Evolutionary conservation across 2,797 vertebrate species (phyloP).

Genomic region (Dicrostonyx torquatus): DNA sequence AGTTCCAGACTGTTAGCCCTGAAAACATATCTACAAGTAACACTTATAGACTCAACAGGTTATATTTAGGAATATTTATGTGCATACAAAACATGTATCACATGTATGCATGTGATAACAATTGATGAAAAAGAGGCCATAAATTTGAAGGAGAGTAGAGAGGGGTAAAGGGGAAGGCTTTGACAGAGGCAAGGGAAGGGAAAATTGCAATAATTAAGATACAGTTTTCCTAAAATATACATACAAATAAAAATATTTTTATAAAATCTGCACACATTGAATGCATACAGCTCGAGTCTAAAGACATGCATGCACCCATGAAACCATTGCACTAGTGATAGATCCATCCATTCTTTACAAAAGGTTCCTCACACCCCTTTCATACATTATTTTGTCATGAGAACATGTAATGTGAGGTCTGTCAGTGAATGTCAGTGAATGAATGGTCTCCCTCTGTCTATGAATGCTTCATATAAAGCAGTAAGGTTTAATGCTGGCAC

Average conservation of each 20-base stretch:
- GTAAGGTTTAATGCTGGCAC: neutral
- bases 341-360: neutral
- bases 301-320: neutral
- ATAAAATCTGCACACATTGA: neutral
- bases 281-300: neutral
- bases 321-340: neutral
- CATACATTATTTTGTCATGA: neutral
- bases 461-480: neutral
- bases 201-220: neutral
- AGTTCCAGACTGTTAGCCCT: neutral
- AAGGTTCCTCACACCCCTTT: neutral
- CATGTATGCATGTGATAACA: neutral
- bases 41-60: neutral
- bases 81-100: neutral
- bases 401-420: neutral
- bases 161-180: no score
- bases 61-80: neutral
- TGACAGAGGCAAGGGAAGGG: neutral
- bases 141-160: neutral
- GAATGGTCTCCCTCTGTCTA: neutral
- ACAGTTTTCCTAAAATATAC: neutral
- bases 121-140: neutral
- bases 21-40: neutral
- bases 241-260: neutral
- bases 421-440: neutral